Evolutionary conservation across 2,797 vertebrate genomes (phyloP).

Genomic region (Pelobates cultripes): DNA sequence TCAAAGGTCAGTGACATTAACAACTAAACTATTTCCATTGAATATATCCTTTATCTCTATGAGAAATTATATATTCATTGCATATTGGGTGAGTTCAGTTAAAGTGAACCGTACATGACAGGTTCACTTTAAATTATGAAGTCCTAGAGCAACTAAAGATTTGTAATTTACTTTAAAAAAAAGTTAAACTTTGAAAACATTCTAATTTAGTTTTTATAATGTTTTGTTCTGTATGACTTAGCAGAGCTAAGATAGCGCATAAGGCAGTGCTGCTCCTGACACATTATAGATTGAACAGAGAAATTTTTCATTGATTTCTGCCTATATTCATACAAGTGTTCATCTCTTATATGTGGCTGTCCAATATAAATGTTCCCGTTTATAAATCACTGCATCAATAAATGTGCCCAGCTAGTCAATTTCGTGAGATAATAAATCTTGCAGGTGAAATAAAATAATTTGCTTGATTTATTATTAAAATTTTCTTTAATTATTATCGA

Average conservation of each 20-base stretch:
- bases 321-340: conserved; percentile 47
- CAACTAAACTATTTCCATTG: too few species aligned
- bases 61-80: too few species aligned
- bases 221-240: conserved; percentile 22
- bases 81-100: too few species aligned
- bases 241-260: conserved; percentile 16
- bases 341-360: conserved; percentile 43
- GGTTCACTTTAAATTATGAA: too few species aligned
- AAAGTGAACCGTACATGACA: too few species aligned
- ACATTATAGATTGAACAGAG: conserved; percentile 38
- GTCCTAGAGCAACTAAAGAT: too few species aligned
- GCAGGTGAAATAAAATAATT: conserved; percentile 34
- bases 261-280: conserved; percentile 8
- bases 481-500: conserved; percentile 51
- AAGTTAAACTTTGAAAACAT: neutral
- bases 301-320: conserved; percentile 53
- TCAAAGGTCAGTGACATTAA: too few species aligned
- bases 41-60: too few species aligned
- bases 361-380: conserved; percentile 51
- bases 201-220: conserved; percentile 14
- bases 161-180: neutral
- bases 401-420: conserved; percentile 46
- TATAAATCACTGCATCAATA: conserved; percentile 53
- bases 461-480: conserved; percentile 52
- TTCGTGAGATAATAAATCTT: conserved; percentile 44